A percentile compares a stretch with the other conserved stretches of the same genome.
phyloP scores from a whole-genome alignment of 2,888 invertebrate genomes.

The Tyria jacobaeae region DNA sequence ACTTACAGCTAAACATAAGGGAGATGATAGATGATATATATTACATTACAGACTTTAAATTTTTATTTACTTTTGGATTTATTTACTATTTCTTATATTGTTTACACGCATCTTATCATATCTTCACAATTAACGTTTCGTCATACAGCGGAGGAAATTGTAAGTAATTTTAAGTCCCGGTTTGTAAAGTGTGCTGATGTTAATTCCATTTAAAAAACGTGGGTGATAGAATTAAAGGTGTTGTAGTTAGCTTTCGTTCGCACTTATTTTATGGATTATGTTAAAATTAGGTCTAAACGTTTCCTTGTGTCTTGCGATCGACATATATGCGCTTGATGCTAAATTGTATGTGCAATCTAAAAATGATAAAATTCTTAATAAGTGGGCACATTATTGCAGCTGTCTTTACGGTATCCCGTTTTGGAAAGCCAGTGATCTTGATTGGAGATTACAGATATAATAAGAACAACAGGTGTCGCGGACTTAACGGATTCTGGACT shows the following conservation, averaged over 20 bases:
- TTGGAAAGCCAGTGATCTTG: constrained; percentile 54
- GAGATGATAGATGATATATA: no score
- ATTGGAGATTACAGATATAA: constrained; percentile 48
- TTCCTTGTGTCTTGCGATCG: no score
- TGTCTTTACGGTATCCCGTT: constrained; percentile 50
- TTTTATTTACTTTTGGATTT: no score
- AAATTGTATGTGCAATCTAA: neutral
- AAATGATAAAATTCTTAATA: neutral
- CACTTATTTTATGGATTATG: neutral
- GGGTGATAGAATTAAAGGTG: neutral
- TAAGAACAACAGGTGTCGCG: constrained; percentile 27
- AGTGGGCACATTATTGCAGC: constrained; percentile 35
- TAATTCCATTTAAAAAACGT: neutral
- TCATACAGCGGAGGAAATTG: no score
- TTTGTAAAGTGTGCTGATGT: neutral
- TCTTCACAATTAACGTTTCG: no score
- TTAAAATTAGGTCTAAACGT: neutral
- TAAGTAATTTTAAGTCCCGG: neutral
- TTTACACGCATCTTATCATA: no score
- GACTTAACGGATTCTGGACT: constrained; percentile 47
- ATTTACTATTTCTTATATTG: no score
- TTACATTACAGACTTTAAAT: no score
- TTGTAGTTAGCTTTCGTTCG: neutral
- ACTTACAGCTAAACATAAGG: no score
- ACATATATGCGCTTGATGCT: neutral